Evolutionary conservation across 2,797 vertebrate species (phyloP).

Genomic region (Alosa sapidissima): DNA sequence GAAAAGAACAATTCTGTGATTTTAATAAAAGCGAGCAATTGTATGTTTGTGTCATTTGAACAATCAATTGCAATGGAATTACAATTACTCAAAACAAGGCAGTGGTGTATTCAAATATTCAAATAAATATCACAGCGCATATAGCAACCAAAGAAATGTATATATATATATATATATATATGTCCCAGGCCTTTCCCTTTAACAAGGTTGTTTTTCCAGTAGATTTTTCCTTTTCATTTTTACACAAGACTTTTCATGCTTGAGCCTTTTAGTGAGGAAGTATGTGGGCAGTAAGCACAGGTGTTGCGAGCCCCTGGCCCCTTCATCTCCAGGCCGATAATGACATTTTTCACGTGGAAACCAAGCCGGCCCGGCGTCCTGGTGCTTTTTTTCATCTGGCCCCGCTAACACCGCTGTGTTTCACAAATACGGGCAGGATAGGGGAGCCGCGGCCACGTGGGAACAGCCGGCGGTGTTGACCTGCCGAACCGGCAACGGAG

Average conservation of each 20-base stretch:
- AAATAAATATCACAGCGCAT: not conserved
- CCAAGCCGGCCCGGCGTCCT: not conserved
- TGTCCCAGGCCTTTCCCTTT: no score
- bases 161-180: no score
- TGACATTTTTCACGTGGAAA: slow-evolving; percentile 6
- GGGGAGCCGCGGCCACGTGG: not conserved
- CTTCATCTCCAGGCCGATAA: not conserved
- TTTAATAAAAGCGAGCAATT: not conserved
- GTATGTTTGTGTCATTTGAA: no score
- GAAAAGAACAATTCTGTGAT: not conserved
- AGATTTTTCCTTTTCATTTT: not conserved
- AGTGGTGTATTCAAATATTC: not conserved
- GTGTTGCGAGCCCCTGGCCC: not conserved
- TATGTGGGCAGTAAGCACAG: not conserved
- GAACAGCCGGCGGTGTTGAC: not conserved
- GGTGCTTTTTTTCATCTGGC: slow-evolving; percentile 17
- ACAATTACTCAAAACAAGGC: not conserved
- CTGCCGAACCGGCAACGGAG: not conserved
- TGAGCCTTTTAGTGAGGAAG: not conserved
- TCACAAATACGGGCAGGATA: not conserved
- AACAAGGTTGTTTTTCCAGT: not conserved
- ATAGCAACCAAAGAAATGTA: not conserved
- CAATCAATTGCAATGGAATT: not conserved
- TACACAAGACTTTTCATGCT: not conserved
- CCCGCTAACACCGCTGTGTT: not conserved